These are phyloP conservation scores for Nettapus auritus DNA, from an alignment of 2,113 vertebrate genomes.

Conservation along the genomic window DNA sequence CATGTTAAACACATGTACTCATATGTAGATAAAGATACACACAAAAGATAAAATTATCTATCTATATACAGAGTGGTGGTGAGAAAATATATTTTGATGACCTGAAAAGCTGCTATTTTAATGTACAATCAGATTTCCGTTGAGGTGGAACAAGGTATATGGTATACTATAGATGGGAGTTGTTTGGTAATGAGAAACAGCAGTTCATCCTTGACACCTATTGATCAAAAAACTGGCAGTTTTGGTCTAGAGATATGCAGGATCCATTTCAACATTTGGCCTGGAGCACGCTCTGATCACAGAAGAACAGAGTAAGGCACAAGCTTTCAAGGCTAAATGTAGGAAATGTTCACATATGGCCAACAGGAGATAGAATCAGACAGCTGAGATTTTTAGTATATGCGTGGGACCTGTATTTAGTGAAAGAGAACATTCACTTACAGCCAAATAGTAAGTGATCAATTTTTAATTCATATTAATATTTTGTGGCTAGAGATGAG, in stretches of 20 bases:
- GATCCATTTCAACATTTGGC: not conserved
- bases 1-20: not conserved
- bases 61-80: not conserved
- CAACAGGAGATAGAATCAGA: slow-evolving; percentile 19
- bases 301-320: not conserved
- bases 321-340: not conserved
- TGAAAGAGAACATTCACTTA: not conserved
- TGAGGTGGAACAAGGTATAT: not conserved
- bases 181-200: not conserved
- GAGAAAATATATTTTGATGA: not conserved
- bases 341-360: slow-evolving; percentile 58
- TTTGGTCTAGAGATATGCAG: not conserved
- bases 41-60: not conserved
- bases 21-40: not conserved
- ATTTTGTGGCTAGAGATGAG: not conserved
- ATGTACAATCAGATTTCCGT: not conserved
- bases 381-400: not conserved
- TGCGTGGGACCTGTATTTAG: not conserved
- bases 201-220: not conserved
- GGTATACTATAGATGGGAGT: not conserved
- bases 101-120: not conserved
- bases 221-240: not conserved
- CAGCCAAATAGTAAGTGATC: not conserved
- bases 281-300: not conserved
- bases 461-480: not conserved